Percentiles rank a stretch among this genome's conserved stretches.
Evolutionary conservation across 1,140 invertebrate genomes (phyloP).

Genomic region (Metopolophium dirhodum): DNA sequence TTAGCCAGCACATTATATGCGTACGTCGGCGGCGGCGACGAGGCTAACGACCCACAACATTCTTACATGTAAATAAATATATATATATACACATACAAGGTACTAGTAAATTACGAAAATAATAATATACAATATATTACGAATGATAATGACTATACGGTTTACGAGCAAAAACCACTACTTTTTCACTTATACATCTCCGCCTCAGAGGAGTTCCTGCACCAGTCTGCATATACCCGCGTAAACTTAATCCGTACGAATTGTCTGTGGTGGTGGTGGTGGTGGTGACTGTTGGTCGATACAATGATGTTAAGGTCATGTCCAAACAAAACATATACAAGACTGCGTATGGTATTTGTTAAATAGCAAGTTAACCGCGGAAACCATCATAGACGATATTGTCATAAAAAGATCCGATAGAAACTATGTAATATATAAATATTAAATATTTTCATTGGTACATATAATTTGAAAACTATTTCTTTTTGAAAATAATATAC

Average conservation of each 20-base stretch:
- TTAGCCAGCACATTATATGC: neutral
- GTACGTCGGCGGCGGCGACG: neutral
- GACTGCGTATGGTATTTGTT: neutral
- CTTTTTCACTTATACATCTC: neutral
- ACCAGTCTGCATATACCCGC: neutral
- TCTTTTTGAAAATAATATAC: neutral
- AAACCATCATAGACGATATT: neutral
- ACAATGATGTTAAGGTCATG: neutral
- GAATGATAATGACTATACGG: neutral
- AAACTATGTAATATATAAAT: neutral
- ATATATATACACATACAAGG: neutral
- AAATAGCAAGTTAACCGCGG: neutral
- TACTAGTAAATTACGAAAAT: conserved; percentile 30
- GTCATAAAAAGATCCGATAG: neutral
- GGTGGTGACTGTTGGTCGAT: neutral
- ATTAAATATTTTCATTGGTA: neutral
- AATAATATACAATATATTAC: neutral
- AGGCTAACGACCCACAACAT: conserved; percentile 25
- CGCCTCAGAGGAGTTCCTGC: neutral
- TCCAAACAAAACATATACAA: neutral
- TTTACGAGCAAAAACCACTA: neutral
- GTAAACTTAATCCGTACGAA: neutral
- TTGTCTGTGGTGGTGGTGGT: neutral
- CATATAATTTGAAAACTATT: neutral
- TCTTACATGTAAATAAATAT: neutral